Evolutionary conservation across 2,888 invertebrate genomes (phyloP), one percentile per base, ranked within the genome.

Genomic region (Desoria tigrina): DNA sequence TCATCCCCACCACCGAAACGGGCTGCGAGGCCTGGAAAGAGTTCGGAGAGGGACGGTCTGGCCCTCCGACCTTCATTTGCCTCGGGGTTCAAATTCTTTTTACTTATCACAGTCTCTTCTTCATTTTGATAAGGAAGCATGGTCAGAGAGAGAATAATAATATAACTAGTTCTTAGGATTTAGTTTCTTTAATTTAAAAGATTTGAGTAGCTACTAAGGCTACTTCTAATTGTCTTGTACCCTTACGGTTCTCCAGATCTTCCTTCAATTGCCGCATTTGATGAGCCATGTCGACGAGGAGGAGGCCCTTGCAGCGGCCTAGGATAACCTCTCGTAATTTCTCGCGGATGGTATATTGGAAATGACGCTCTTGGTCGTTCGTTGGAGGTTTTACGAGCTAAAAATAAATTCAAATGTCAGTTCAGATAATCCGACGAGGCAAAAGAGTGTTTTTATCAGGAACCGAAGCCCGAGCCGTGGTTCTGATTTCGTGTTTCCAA

Each of bases 221-320:
- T 53, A 26, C 27, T 18, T 18, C 27, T 9, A 53, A 7, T 53
- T 27, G 7, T 16, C 53, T 51, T 62, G 61, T 67, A 74, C 75
- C 76, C 69, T 76, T 75, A 16, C 67, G 81, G 87, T 82, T 79
- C 81, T 92, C 91, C 59, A 94, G 84, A 77, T 94, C 91, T 68
- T 95, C 94, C 74, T 94, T 87, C 75, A 96, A 83, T 68, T 88
- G 87, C 62, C 90, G 87, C 78, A 97, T 85, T 77, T 96, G 94
- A 54, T 90, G 85, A 1, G 93, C 90, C 45, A 97, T 83, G 77
- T 95, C 94, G 23, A 92, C 86, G 0, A 96, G 83, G 16, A 95
- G 81, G 0, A 90, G 88, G 6, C 93, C 94, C 64, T 92, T 87
- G 42, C 94, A 93, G 78, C 89, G 89, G 1, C 92, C 92, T 0